Conservation (phyloP, 2,797 vertebrate species). For the Spinus pinus region DNA sequence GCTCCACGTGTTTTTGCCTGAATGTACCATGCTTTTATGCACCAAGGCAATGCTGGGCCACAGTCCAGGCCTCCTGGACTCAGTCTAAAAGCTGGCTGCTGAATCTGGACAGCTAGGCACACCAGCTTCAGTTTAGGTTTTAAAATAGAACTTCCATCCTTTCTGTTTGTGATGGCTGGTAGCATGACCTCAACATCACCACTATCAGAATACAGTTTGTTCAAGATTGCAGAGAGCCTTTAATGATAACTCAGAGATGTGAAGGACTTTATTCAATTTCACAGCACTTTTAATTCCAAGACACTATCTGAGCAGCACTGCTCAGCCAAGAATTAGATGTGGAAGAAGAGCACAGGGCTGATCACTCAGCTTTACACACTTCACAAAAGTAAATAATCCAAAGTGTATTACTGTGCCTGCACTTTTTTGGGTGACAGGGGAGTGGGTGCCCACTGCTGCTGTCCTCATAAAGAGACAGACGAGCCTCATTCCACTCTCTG, state of each 20-base stretch:
- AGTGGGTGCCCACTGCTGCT: not conserved
- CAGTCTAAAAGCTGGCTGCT: not conserved
- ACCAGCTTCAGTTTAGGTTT: not conserved
- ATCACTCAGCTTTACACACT: not conserved
- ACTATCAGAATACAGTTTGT: not conserved
- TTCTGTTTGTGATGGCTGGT: not conserved
- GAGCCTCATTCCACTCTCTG: not conserved
- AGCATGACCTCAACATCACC: not conserved
- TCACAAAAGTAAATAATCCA: not conserved
- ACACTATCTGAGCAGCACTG: not conserved
- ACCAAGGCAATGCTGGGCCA: not conserved
- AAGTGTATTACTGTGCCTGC: not conserved
- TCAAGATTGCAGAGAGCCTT: not conserved
- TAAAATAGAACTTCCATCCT: not conserved
- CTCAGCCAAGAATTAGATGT: not conserved
- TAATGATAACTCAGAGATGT: not conserved
- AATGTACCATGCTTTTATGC: not conserved
- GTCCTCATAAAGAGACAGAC: not conserved
- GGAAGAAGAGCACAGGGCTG: not conserved
- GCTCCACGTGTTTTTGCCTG: not conserved
- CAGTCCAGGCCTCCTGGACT: not conserved
- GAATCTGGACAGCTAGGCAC: not conserved
- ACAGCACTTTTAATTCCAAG: not conserved
- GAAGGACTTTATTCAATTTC: not conserved
- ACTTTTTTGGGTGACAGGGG: not conserved